Evolutionary conservation across 2,888 invertebrate genomes (phyloP), one percentile per base, ranked within the genome.

Genomic region (Mactromeris polynyma): DNA sequence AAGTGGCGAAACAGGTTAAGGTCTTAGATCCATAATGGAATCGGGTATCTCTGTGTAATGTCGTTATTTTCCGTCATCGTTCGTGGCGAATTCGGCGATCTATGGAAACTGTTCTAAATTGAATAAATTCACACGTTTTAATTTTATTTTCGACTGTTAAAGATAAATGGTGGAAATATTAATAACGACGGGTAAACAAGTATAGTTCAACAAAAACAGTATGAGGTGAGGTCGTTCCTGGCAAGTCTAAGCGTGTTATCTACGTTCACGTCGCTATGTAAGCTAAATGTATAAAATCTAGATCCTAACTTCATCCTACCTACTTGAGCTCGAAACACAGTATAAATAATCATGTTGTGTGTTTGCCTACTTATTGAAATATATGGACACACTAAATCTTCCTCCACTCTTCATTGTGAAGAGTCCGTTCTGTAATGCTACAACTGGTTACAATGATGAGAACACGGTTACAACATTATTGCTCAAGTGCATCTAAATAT

Each of bases 321-420:
- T 26, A 58, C 58, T 58, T 58, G 58, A 58, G 58, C 6, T 64
- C 58, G n/a, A 4, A 64, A 64, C n/a, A 64, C 58, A 26, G 58
- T 64, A 64, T 64, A 64, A 64, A 64, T 64, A 64, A 26, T 64
- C 58, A n/a, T 64, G 58, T 64, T 64, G 4, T 1, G n/a, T 64
- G 58, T 64, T 64, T 64, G 58, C 26, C 26, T 64, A 64, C 58
- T 64, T 64, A n/a, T 9, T 64, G 58, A 26, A 9, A 64, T 64
- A 64, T 64, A 64, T 64, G 58, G 58, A 64, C 58, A 64, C 58
- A 26, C 26, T 64, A 64, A 64, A 64, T 64, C 58, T 64, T 26
- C 11, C 11, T 6, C 4, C 0, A 2, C n/a, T 7, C 58, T 64
- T n/a, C 58, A 64, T 64, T 14, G 17, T 51, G 11, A 51, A 9